Evolutionary conservation across 2,113 vertebrate genomes (phyloP), one percentile per base, ranked within the genome.

Genomic region (Porphyrio hochstetteri): DNA sequence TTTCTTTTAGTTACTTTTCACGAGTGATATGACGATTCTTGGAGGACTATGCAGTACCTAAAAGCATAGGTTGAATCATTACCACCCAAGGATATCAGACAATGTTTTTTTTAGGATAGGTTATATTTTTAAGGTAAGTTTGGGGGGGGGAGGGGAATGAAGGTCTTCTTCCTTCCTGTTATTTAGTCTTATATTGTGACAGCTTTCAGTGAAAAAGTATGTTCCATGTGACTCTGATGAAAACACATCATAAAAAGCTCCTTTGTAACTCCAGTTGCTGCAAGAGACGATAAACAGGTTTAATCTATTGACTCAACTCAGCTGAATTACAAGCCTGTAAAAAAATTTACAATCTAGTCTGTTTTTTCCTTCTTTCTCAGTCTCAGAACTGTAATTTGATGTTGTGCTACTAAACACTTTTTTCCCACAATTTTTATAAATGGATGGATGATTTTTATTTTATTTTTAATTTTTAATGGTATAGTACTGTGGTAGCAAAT

Each of bases 381-480:
- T 33, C 19, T 80, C 63, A 63, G 63, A 93, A 61, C 13, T 23
- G 21, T 31, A 75, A 75, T 40, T 89, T 69, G 60, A 9, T 0
- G 0, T 40, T 35, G 4, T 55, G 71, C 8, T 61, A 1, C 11
- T 16, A 8, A 69, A 61, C 1, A 64, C 1, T 64, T 88, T 11
- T 56, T 95, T 86, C 60, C 20, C 8, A 5, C 8, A 33, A 10
- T 33, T 44, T 55, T 76, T 53, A 27, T 27, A 53, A 27, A 31
- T 4, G 10, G 2, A 4, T 55, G 29, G 10, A 56, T 2, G 13
- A 70, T 21, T 44, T 28, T 52, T 31, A 12, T 18, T 61, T 64
- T 16, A 7, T 28, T 81, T 76, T 29, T 7, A 77, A 31, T 31
- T 1, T n/a, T 24, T 13, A 86, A 79, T 80, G 8, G 9, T 72